Conservation (phyloP, 1,140 invertebrate species). For the Neodiprion pinetum region DNA sequence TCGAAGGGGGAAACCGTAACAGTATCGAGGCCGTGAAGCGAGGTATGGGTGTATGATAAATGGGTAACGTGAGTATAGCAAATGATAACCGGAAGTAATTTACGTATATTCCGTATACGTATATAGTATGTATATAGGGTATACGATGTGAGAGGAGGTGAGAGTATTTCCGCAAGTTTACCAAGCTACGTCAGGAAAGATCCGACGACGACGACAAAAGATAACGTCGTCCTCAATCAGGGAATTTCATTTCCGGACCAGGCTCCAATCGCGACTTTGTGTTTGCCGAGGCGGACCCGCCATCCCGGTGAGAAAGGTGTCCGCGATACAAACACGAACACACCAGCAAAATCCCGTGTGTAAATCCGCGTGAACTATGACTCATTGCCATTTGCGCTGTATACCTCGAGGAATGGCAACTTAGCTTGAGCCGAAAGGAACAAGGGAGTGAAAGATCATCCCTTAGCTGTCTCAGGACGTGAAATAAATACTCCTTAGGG, state of each 20-base stretch:
- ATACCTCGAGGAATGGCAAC: not conserved
- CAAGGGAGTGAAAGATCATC: constrained; percentile 7
- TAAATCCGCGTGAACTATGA: not conserved
- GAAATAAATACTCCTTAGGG: constrained; percentile 7
- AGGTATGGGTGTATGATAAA: not conserved
- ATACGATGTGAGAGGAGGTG: not conserved
- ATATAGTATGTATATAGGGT: not conserved
- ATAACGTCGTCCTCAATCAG: not conserved
- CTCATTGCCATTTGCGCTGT: not conserved
- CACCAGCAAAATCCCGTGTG: too few relatives aligned
- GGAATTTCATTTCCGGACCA: not conserved
- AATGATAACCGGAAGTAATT: constrained; percentile 3
- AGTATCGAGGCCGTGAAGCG: too few relatives aligned
- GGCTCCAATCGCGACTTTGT: not conserved
- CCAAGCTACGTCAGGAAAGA: not conserved
- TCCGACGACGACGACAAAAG: not conserved
- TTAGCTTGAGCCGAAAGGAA: not conserved
- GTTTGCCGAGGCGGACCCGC: not conserved
- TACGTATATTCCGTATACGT: too few relatives aligned
- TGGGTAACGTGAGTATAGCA: not conserved
- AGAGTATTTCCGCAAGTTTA: not conserved
- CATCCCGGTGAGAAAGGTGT: too few relatives aligned
- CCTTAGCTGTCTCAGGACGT: not conserved
- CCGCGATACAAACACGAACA: too few relatives aligned
- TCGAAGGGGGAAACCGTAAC: too few relatives aligned